Evolutionary conservation across 2,888 invertebrate genomes (phyloP).

Genomic region (Scrobipalpa atriplicella): DNA sequence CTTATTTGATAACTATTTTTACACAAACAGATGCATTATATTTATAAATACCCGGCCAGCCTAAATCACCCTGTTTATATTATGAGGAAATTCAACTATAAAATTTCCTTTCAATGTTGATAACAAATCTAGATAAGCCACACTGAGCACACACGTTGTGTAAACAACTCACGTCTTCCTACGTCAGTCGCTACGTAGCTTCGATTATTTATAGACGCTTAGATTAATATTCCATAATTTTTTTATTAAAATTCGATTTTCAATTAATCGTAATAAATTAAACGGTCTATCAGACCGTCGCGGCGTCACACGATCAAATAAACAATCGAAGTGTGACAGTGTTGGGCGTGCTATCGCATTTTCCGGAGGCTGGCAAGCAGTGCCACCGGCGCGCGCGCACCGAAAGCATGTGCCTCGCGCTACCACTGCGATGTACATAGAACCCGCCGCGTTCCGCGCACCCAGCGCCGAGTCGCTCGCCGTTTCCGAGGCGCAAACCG

Average conservation of each 20-base stretch:
- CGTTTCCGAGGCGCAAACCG: conserved; percentile 49
- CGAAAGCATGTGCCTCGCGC: conserved; percentile 79
- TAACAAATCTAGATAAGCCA: conserved; percentile 25
- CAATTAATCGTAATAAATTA: conserved; percentile 23
- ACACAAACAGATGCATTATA: conserved; percentile 35
- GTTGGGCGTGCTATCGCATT: conserved; percentile 74
- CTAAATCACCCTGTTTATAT: not conserved
- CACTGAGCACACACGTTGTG: conserved; percentile 22
- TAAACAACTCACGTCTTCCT: conserved; percentile 29
- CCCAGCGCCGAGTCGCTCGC: conserved; percentile 79
- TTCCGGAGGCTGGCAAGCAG: conserved; percentile 75
- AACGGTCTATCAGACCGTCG: conserved; percentile 52
- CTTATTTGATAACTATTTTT: conserved; percentile 67
- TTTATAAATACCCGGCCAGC: conserved; percentile 18
- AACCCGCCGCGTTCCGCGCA: conserved; percentile 80
- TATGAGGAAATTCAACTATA: conserved; percentile 18
- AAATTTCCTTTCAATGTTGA: conserved; percentile 29
- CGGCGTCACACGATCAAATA: conserved; percentile 65
- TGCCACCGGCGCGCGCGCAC: conserved; percentile 80
- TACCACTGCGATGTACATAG: conserved; percentile 77
- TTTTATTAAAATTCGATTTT: not conserved
- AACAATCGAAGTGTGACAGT: conserved; percentile 77
- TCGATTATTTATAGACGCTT: conserved; percentile 18
- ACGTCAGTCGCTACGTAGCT: conserved; percentile 30
- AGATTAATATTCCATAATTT: not conserved